These are phyloP conservation scores for Augochlorella aurata DNA, from an alignment of 2,888 invertebrate genomes.

Conservation along the genomic window DNA sequence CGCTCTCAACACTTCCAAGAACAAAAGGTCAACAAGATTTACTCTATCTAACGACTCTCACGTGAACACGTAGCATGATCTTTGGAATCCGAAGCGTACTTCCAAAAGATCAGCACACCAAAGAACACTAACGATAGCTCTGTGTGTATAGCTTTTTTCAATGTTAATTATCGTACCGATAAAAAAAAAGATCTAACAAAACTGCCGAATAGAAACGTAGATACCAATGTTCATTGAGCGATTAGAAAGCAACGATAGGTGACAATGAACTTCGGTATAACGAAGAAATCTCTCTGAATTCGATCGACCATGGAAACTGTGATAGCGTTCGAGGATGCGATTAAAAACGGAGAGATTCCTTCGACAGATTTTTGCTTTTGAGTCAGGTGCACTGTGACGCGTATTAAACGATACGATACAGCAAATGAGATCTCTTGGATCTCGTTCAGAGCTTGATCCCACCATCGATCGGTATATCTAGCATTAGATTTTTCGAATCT, in stretches of 20 bases:
- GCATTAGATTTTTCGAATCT: slow-evolving; percentile 41
- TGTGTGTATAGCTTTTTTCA: slow-evolving; percentile 36
- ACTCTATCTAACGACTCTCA: neutral
- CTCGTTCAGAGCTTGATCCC: slow-evolving; percentile 40
- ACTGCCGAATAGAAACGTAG: neutral
- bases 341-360: slow-evolving; percentile 31
- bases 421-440: slow-evolving; percentile 24
- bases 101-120: neutral
- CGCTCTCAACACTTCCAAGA: neutral
- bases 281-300: slow-evolving; percentile 36
- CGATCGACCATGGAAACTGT: neutral
- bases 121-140: slow-evolving; percentile 23
- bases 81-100: neutral
- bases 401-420: slow-evolving; percentile 51
- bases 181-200: neutral
- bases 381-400: slow-evolving; percentile 53
- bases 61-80: neutral
- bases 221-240: slow-evolving; percentile 29
- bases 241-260: neutral
- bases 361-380: slow-evolving; percentile 24
- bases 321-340: neutral
- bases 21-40: neutral
- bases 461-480: slow-evolving; percentile 22
- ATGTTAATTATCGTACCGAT: slow-evolving; percentile 15
- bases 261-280: slow-evolving; percentile 34